A percentile compares a stretch with the other conserved stretches of the same genome.
Evolutionary conservation across 1,140 invertebrate species (phyloP).

Genomic region (Drosophila nasuta): DNA sequence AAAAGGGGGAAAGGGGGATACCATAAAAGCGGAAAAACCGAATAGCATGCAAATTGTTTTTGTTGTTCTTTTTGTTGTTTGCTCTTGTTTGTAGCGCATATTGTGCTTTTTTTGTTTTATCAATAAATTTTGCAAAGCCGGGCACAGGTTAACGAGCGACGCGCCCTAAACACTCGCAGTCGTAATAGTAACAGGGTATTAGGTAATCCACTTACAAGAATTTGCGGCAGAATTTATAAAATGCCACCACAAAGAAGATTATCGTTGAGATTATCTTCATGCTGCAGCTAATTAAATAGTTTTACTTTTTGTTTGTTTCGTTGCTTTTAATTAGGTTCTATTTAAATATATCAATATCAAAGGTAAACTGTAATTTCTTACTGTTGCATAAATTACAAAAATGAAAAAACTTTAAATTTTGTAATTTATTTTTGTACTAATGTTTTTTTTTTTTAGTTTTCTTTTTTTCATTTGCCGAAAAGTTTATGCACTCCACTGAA

Average conservation of each 20-base stretch:
- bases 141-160: conserved; percentile 28
- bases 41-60: conserved; percentile 24
- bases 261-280: conserved; percentile 77
- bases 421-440: not conserved
- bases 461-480: conserved; percentile 15
- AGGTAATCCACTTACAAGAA: conserved; percentile 74
- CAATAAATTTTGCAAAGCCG: conserved; percentile 30
- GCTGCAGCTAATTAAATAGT: conserved; percentile 13
- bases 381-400: conserved; percentile 19
- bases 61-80: conserved; percentile 12
- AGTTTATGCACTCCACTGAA: conserved; percentile 44
- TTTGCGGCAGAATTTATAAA: conserved; percentile 76
- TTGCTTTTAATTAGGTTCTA: not conserved
- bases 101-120: conserved; percentile 37
- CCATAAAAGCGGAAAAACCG: conserved; percentile 26
- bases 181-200: conserved; percentile 28
- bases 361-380: conserved; percentile 14
- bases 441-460: not conserved
- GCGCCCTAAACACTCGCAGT: conserved; percentile 20
- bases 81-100: not conserved
- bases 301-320: not conserved
- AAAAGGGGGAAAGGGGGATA: not conserved
- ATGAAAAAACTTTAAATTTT: not conserved
- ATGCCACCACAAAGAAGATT: conserved; percentile 62
- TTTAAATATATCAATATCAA: not conserved